phyloP scores from a whole-genome alignment of 1,140 invertebrate genomes.

The Drosophila leontia region DNA sequence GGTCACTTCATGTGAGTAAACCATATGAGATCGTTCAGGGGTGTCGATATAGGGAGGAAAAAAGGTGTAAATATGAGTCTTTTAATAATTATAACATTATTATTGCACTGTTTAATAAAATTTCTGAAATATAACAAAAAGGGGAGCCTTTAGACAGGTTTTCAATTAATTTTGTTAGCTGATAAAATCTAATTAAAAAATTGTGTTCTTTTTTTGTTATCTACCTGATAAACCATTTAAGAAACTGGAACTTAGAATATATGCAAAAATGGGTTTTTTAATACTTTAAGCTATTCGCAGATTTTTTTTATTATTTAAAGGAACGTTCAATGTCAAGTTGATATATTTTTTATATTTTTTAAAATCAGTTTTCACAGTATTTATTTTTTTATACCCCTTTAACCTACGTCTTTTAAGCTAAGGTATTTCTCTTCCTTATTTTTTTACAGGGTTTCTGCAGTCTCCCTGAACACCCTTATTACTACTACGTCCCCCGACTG shows the following conservation, averaged over 20 bases:
- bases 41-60: background rate
- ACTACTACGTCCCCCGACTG: background rate
- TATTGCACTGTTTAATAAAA: background rate
- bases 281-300: no score
- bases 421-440: slow-evolving; percentile 8
- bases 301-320: no score
- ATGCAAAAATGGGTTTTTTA: background rate
- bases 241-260: background rate
- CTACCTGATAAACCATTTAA: background rate
- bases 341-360: background rate
- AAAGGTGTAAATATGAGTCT: background rate
- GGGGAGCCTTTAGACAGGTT: background rate
- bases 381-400: background rate
- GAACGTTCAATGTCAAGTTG: no score
- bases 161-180: background rate
- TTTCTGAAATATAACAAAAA: background rate
- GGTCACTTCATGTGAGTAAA: slow-evolving; percentile 49
- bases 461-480: background rate
- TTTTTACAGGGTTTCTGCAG: slow-evolving; percentile 5
- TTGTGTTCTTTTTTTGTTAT: background rate
- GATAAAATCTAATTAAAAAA: background rate
- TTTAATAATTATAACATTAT: background rate
- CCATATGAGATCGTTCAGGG: slow-evolving; percentile 15
- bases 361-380: background rate
- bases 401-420: background rate